phyloP scores from a whole-genome alignment of 2,797 vertebrate species.

The Babyrousa celebensis region DNA sequence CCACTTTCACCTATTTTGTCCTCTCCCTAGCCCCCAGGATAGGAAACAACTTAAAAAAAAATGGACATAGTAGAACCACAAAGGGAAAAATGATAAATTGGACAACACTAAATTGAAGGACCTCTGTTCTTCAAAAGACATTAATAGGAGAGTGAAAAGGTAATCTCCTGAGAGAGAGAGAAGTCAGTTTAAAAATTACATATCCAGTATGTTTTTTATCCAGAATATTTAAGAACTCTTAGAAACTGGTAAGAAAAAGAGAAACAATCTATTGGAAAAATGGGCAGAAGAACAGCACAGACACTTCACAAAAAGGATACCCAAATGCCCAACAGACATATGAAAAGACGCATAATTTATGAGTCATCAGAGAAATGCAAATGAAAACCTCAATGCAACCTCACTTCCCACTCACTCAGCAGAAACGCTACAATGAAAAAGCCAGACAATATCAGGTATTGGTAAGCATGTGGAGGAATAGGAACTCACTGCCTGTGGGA shows the following conservation, averaged over 20 bases:
- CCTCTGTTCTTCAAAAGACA: slow-evolving; percentile 41
- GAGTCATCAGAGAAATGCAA: slow-evolving; percentile 42
- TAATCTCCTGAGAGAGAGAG: not conserved
- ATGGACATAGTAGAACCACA: not conserved
- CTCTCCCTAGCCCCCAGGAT: not conserved
- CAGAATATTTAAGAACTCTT: slow-evolving; percentile 38
- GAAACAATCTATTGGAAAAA: not conserved
- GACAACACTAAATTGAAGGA: slow-evolving; percentile 23
- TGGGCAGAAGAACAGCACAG: not conserved
- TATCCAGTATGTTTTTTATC: not conserved
- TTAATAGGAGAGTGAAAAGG: slow-evolving; percentile 5
- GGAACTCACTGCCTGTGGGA: not conserved
- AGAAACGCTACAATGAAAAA: not conserved
- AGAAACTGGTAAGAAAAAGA: not conserved
- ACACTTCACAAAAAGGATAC: not conserved
- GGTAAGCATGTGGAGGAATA: not conserved
- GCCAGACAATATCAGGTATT: not conserved
- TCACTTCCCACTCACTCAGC: too few relatives aligned
- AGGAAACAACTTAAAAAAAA: not conserved
- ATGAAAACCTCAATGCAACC: not conserved
- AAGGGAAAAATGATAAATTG: not conserved
- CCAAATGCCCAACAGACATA: not conserved
- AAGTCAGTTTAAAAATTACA: not conserved
- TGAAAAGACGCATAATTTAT: not conserved
- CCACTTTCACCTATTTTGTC: not conserved